Base-by-base conservation (phyloP, 2,113 vertebrate genomes). In the Vulpes vulpes region DNA sequence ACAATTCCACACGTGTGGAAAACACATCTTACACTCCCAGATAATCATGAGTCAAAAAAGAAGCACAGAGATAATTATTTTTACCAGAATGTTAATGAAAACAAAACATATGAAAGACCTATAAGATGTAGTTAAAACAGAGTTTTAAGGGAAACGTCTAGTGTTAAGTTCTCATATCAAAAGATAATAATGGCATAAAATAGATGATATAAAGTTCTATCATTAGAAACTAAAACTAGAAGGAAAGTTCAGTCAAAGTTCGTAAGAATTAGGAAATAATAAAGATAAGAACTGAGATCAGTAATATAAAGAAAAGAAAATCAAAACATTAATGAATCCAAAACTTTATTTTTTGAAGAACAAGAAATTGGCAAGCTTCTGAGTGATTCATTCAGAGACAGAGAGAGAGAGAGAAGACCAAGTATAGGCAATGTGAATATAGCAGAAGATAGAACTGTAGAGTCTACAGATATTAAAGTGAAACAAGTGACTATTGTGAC, bases 401-500 rank as follows among this genome's bases (percentile, higher is more conserved):
- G 32, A 76, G 73, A 43, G 27, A 67, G 27, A 25, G 22, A 49
- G 30, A 67, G 4, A 76, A 38, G 6, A n/a, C 1, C 23, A 53
- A 89, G 10, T 32, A 32, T 0, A 19, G 2, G 9, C 20, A n/a
- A 10, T 2, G 3, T 6, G 53, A 43, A 11, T 11, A 20, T 57
- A 32, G 67, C 1, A 15, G 11, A 32, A 0, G 10, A 9, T 4
- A 2, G 43, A 32, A 1, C 38, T 27, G 15, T 16, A 92, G 64
- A 30, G 11, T 35, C 81, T 35, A 11, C 1, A 59, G 65, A 38
- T 10, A 22, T 43, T 25, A 22, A 64, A 30, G 11, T 15, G 5
- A 11, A 73, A 55, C 11, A 0, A 53, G 7, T 5, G 11, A 3
- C 5, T 11, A 14, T 4, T 4, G 11, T 10, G 25, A 82, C n/a